Conservation (phyloP, 2,113 vertebrate genomes). For the Pantherophis guttatus region DNA sequence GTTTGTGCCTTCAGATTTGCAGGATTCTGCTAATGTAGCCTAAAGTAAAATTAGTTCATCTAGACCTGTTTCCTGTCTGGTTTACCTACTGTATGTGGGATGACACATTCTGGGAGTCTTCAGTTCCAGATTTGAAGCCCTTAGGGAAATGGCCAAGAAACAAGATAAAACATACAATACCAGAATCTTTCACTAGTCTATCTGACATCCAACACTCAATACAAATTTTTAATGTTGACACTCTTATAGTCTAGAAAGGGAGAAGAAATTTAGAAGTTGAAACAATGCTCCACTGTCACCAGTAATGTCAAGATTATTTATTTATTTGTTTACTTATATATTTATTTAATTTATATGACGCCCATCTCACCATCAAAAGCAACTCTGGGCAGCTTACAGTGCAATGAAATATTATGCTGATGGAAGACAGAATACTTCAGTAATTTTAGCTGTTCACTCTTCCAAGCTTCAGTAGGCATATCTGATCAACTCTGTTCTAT, state of each 20-base stretch:
- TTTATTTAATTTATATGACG: neutral
- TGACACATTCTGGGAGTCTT: neutral
- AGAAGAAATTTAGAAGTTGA: neutral
- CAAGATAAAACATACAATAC: neutral
- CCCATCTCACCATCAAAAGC: neutral
- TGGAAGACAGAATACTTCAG: neutral
- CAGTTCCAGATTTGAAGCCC: neutral
- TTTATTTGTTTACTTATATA: neutral
- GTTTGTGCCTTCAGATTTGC: too few species aligned
- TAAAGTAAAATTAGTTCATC: too few species aligned
- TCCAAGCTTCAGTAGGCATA: neutral
- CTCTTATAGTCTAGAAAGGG: neutral
- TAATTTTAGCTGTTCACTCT: neutral
- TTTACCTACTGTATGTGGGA: too few species aligned
- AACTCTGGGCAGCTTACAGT: neutral
- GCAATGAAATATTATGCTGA: neutral
- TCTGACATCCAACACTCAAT: neutral
- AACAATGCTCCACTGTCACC: neutral
- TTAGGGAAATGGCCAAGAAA: neutral
- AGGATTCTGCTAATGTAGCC: too few species aligned
- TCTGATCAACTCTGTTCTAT: neutral
- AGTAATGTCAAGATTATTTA: neutral
- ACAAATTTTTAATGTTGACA: neutral
- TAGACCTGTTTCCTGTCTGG: too few species aligned
- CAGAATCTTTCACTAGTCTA: neutral